These are phyloP conservation scores for Pelecanoides urinatrix DNA, from an alignment of 2,113 vertebrate genomes.

Conservation along the genomic window DNA sequence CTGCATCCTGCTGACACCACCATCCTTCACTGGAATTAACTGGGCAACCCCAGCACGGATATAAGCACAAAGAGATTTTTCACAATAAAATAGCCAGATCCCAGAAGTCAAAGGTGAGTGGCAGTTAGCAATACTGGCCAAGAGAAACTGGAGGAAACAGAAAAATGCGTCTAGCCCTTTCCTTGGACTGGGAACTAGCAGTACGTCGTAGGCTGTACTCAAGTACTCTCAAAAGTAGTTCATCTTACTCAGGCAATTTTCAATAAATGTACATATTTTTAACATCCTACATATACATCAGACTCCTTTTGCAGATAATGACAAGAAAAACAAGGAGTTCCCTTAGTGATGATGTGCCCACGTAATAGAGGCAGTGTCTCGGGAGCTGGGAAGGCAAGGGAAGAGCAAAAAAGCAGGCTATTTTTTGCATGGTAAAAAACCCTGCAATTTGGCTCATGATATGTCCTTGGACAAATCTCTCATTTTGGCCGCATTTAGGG, in stretches of 20 bases:
- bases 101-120: neutral
- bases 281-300: constrained; percentile 2
- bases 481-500: neutral
- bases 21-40: neutral
- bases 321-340: constrained; percentile 49
- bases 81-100: neutral
- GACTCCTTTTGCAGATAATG: constrained; percentile 4
- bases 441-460: neutral
- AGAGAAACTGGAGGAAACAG: neutral
- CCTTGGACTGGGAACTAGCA: neutral
- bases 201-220: neutral
- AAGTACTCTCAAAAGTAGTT: neutral
- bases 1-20: neutral
- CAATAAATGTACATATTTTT: neutral
- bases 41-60: neutral
- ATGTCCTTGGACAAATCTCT: neutral
- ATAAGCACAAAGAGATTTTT: neutral
- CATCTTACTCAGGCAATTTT: constrained; percentile 18
- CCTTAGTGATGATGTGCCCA: constrained; percentile 18
- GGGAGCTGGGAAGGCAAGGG: neutral
- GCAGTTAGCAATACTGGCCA: neutral
- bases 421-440: neutral
- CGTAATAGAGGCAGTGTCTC: neutral
- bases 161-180: neutral
- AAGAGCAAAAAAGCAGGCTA: neutral